Evolutionary conservation across 2,888 invertebrate species (phyloP).

Genomic region (Dendrolimus houi): DNA sequence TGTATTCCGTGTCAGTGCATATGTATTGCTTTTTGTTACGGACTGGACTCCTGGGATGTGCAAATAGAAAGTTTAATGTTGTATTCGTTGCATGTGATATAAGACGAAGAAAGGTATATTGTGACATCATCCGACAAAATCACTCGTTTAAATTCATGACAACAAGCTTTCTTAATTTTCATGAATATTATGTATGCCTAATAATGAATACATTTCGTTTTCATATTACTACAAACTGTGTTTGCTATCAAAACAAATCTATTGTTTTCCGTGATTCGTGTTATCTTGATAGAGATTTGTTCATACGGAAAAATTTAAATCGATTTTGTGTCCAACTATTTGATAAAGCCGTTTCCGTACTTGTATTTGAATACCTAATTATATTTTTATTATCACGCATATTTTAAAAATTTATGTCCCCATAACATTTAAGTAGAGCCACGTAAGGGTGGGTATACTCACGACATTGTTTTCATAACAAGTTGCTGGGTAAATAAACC

Average conservation of each 20-base stretch:
- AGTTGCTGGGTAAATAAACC: not conserved
- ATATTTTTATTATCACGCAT: not conserved
- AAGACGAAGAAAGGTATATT: not conserved
- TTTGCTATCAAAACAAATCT: too few relatives aligned
- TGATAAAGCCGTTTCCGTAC: too few relatives aligned
- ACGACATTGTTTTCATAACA: not conserved
- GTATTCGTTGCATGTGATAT: not conserved
- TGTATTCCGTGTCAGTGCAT: constrained; percentile 5
- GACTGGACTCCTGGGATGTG: constrained; percentile 6
- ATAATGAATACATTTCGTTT: too few relatives aligned
- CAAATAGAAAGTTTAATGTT: not conserved
- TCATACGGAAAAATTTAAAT: too few relatives aligned
- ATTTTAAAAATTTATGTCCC: not conserved
- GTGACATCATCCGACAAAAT: not conserved
- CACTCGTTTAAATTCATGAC: not conserved
- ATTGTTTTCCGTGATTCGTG: too few relatives aligned
- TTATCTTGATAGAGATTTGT: too few relatives aligned
- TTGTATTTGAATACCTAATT: too few relatives aligned
- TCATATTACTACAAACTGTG: too few relatives aligned
- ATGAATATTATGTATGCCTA: not conserved
- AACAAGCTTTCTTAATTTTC: not conserved
- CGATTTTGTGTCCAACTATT: too few relatives aligned
- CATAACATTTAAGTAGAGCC: not conserved
- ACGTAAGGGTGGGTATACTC: not conserved
- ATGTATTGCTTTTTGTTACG: constrained; percentile 6